These are phyloP conservation scores for Poeciliopsis infans DNA, from an alignment of 2,797 vertebrate species.

Conservation along the genomic window DNA sequence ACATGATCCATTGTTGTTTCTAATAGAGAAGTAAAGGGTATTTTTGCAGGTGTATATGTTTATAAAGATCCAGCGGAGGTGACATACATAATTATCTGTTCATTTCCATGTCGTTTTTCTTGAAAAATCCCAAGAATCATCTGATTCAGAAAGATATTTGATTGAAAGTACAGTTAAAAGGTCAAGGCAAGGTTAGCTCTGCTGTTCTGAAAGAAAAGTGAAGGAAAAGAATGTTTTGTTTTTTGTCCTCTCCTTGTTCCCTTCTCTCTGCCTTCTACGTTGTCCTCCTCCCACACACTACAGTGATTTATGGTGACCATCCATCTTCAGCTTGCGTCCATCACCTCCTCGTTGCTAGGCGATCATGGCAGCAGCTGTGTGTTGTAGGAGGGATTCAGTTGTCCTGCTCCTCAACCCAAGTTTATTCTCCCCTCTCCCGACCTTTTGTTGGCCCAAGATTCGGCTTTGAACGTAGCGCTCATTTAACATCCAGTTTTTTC, in stretches of 20 bases:
- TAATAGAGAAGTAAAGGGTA: not conserved
- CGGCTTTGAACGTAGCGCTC: slow-evolving; percentile 10
- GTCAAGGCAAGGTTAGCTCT: slow-evolving; percentile 68
- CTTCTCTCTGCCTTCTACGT: slow-evolving; percentile 62
- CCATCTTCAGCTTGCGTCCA: slow-evolving; percentile 97
- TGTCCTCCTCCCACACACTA: slow-evolving; percentile 87
- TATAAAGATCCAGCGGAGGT: slow-evolving; percentile 43
- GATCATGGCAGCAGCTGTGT: slow-evolving; percentile 99
- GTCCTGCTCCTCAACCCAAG: slow-evolving; percentile 50
- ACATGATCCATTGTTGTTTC: slow-evolving; percentile 14
- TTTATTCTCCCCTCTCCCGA: slow-evolving; percentile 32
- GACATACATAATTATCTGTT: slow-evolving; percentile 48
- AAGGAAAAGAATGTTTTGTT: slow-evolving; percentile 80
- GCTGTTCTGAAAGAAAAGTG: slow-evolving; percentile 29
- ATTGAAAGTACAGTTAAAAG: slow-evolving; percentile 67
- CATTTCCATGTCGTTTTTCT: slow-evolving; percentile 52
- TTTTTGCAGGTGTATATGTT: not conserved
- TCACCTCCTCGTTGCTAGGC: slow-evolving; percentile 99
- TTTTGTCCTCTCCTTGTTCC: slow-evolving; percentile 83
- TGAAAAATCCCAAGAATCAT: slow-evolving; percentile 46
- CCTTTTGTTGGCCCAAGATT: slow-evolving; percentile 17
- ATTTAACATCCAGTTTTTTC: not conserved
- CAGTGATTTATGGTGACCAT: slow-evolving; percentile 99
- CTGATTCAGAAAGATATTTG: slow-evolving; percentile 48
- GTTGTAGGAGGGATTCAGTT: slow-evolving; percentile 86